Evolutionary conservation across 2,113 vertebrate genomes (phyloP).

Genomic region (Oreochromis tanganicae): DNA sequence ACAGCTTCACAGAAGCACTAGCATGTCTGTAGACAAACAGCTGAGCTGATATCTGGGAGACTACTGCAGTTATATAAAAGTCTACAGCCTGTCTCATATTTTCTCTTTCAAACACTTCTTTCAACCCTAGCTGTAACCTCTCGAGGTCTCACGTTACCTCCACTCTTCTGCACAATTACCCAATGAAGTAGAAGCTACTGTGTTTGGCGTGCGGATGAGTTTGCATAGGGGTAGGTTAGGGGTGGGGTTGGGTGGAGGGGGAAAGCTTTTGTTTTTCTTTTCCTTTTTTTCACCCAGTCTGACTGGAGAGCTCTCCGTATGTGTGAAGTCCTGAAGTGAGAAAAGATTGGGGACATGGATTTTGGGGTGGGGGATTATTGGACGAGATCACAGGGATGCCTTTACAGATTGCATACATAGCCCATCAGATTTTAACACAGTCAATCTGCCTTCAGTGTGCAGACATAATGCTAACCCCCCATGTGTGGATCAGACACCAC

Average conservation of each 20-base stretch:
- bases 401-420: not conserved
- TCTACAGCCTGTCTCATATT: slow-evolving; percentile 22
- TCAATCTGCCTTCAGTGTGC: not conserved
- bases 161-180: slow-evolving; percentile 53
- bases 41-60: not conserved
- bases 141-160: slow-evolving; percentile 27
- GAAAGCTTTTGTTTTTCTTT: not conserved
- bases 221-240: not conserved
- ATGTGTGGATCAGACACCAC: slow-evolving; percentile 40
- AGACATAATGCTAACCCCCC: slow-evolving; percentile 15
- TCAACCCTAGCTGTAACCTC: slow-evolving; percentile 25
- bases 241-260: not conserved
- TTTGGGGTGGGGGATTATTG: not conserved
- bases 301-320: not conserved
- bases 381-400: slow-evolving; percentile 17
- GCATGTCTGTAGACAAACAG: not conserved
- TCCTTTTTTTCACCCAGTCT: not conserved
- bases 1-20: not conserved
- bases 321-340: not conserved
- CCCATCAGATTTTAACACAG: not conserved
- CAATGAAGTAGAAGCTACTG: slow-evolving; percentile 38
- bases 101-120: slow-evolving; percentile 17
- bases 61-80: slow-evolving; percentile 32
- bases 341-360: slow-evolving; percentile 28
- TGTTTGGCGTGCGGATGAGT: slow-evolving; percentile 27